A percentile compares a stretch with the other conserved stretches of the same genome.
Conservation (phyloP, 2,888 invertebrate species). For the Dyspetes luteomarginatus region DNA sequence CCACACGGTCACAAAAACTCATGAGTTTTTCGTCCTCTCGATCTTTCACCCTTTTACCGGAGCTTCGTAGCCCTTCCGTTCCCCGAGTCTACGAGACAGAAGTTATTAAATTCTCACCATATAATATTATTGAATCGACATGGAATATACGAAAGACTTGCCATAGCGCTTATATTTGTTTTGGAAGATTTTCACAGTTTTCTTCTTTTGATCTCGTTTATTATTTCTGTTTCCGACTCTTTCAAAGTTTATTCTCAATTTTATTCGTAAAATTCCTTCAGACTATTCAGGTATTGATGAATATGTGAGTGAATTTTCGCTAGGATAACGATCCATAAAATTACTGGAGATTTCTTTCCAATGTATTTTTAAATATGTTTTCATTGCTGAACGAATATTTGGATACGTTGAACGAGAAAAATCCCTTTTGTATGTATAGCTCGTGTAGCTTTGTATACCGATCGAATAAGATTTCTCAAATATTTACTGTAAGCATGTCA, state of each 20-base stretch:
- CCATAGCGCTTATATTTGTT: neutral
- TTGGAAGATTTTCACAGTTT: neutral
- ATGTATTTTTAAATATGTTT: constrained; percentile 43
- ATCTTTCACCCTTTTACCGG: constrained; percentile 1
- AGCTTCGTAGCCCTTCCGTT: neutral
- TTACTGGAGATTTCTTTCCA: constrained; percentile 49
- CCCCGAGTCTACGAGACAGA: constrained; percentile 21
- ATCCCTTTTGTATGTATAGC: constrained; percentile 1
- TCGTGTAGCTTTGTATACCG: constrained; percentile 11
- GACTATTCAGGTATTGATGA: neutral
- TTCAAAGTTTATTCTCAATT: neutral
- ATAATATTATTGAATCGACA: neutral
- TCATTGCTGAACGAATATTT: constrained; percentile 40
- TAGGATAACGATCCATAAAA: neutral
- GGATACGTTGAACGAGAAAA: neutral
- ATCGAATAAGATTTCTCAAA: constrained; percentile 64
- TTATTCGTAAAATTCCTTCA: neutral
- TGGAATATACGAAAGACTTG: neutral
- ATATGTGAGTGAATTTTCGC: neutral
- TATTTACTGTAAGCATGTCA: constrained; percentile 56
- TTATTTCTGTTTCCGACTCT: neutral
- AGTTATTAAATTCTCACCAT: constrained; percentile 31
- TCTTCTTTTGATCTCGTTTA: neutral
- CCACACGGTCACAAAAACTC: constrained; percentile 26
- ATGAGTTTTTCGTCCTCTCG: neutral